These are phyloP conservation scores for Calypte anna DNA, from an alignment of 2,113 vertebrate species.

Conservation along the genomic window DNA sequence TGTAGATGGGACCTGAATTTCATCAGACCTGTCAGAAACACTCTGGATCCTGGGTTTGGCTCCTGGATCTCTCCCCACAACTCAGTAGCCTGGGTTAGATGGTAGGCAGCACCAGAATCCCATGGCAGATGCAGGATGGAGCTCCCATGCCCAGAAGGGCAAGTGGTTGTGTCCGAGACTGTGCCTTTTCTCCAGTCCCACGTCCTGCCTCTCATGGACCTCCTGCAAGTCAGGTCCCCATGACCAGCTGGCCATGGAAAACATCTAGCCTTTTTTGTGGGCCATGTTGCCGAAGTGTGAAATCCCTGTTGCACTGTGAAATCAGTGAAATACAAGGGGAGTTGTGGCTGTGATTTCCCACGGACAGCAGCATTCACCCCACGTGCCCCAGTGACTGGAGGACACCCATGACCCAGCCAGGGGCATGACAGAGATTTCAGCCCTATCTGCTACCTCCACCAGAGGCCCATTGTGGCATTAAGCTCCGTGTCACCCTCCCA, in stretches of 20 bases:
- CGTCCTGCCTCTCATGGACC: neutral
- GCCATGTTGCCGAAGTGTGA: accelerated
- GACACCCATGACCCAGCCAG: accelerated
- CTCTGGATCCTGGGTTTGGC: accelerated
- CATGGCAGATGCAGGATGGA: neutral
- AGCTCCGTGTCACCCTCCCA: neutral
- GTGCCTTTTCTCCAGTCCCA: accelerated
- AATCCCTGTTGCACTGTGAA: neutral
- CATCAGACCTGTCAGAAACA: neutral
- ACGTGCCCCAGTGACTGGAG: neutral
- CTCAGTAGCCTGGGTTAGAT: neutral
- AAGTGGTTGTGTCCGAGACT: neutral
- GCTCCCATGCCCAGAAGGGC: neutral
- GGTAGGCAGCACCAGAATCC: neutral
- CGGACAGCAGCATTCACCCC: neutral
- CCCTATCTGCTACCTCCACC: accelerated
- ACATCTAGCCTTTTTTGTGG: neutral
- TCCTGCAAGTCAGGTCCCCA: neutral
- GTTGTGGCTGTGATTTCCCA: neutral
- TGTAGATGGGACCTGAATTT: neutral
- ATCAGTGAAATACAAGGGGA: neutral
- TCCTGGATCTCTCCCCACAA: neutral
- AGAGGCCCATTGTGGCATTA: neutral
- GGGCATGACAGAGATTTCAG: neutral
- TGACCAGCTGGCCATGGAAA: neutral